Percentiles rank a stretch among this genome's conserved stretches.
phyloP scores from a whole-genome alignment of 2,888 invertebrate genomes.

The Acleris laterana region DNA sequence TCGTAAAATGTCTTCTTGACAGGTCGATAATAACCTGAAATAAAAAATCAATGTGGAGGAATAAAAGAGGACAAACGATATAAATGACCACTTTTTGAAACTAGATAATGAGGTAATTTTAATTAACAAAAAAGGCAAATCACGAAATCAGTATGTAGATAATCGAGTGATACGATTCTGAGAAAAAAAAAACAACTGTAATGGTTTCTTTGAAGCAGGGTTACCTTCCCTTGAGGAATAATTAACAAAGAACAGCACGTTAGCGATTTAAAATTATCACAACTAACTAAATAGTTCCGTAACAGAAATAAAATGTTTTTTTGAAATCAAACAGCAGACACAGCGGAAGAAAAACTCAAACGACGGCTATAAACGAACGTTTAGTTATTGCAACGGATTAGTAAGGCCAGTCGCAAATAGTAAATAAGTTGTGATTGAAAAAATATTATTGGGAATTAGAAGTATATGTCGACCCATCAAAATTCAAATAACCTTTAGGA shows the following conservation, averaged over 20 bases:
- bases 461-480: no score
- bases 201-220: slow-evolving; percentile 31
- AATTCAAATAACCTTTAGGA: no score
- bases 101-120: slow-evolving; percentile 14
- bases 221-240: slow-evolving; percentile 26
- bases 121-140: slow-evolving; percentile 11
- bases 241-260: slow-evolving; percentile 7
- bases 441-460: no score
- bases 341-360: slow-evolving; percentile 77
- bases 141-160: slow-evolving; percentile 18
- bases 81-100: slow-evolving; percentile 16
- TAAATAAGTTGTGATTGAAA: no score
- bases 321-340: slow-evolving; percentile 68
- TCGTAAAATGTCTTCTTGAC: slow-evolving; percentile 82
- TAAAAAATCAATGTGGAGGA: slow-evolving; percentile 77
- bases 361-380: slow-evolving; percentile 53
- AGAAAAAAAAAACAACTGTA: slow-evolving; percentile 30
- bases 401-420: not conserved
- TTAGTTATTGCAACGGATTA: slow-evolving; percentile 49
- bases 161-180: slow-evolving; percentile 24
- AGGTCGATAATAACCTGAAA: slow-evolving; percentile 84
- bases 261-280: slow-evolving; percentile 24
- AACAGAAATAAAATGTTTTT: slow-evolving; percentile 49
- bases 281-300: slow-evolving; percentile 48
- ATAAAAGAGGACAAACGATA: slow-evolving; percentile 42